Conservation (phyloP, 2,888 invertebrate genomes). For the Andrena praecox region DNA sequence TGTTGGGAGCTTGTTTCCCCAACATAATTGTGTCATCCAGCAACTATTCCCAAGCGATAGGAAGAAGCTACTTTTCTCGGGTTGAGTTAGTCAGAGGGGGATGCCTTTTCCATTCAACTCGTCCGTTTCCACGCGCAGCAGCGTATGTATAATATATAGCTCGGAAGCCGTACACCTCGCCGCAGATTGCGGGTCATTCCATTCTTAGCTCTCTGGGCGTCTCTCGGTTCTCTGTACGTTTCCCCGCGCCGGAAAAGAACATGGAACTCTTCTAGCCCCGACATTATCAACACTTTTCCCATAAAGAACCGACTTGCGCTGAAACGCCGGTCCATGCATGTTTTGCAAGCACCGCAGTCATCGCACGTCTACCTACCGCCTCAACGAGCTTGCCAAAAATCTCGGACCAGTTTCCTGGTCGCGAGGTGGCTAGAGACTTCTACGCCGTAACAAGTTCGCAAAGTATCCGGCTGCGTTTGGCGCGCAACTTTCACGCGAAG, state of each 20-base stretch:
- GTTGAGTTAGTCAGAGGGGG: slow-evolving; percentile 28
- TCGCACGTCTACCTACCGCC: background rate
- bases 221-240: background rate
- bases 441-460: slow-evolving; percentile 28
- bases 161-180: slow-evolving; percentile 24
- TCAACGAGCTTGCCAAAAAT: slow-evolving; percentile 20
- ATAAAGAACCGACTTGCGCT: slow-evolving; percentile 64
- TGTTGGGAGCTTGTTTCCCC: background rate
- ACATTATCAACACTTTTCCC: slow-evolving; percentile 72
- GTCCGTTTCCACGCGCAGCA: slow-evolving; percentile 45
- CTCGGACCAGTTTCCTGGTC: slow-evolving; percentile 18
- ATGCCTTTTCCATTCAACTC: slow-evolving; percentile 33
- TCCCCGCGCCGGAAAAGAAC: background rate
- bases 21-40: background rate
- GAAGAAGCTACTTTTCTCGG: slow-evolving; percentile 37
- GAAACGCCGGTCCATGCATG: background rate
- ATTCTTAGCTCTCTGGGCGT: slow-evolving; percentile 38
- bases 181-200: slow-evolving; percentile 58
- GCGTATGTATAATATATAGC: slow-evolving; percentile 41
- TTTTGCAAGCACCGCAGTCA: slow-evolving; percentile 1
- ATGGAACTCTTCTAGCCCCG: slow-evolving; percentile 37
- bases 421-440: background rate
- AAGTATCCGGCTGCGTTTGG: slow-evolving; percentile 10
- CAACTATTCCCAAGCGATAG: slow-evolving; percentile 8
- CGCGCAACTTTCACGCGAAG: background rate